These are phyloP conservation scores for Dysdera silvatica DNA, from an alignment of 1,140 invertebrate species.

Conservation along the genomic window DNA sequence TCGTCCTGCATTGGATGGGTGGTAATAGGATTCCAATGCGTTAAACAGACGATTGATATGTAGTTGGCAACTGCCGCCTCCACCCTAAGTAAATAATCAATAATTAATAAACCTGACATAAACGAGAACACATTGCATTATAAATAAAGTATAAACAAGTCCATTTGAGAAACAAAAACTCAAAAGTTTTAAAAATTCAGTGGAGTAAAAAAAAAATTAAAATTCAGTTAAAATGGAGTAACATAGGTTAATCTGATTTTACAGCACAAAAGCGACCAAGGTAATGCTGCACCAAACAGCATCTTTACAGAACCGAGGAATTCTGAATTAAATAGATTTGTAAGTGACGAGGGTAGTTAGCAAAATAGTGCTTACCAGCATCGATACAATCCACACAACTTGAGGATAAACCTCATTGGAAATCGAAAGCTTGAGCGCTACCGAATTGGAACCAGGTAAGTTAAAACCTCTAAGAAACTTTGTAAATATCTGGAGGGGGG, in stretches of 20 bases:
- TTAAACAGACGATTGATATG: slow-evolving; percentile 73
- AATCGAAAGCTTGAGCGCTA: too few species aligned
- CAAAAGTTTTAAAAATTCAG: too few species aligned
- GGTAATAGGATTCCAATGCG: slow-evolving; percentile 75
- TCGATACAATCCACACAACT: slow-evolving; percentile 61
- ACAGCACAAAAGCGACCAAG: slow-evolving; percentile 58
- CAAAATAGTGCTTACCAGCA: slow-evolving; percentile 49
- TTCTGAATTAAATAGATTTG: too few species aligned
- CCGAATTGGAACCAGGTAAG: slow-evolving; percentile 57
- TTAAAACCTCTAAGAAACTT: slow-evolving; percentile 66
- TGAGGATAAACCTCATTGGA: slow-evolving; percentile 54
- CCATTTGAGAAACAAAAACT: too few species aligned
- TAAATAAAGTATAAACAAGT: too few species aligned
- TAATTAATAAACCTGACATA: slow-evolving; percentile 39
- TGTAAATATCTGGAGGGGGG: slow-evolving; percentile 58
- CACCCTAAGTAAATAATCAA: slow-evolving; percentile 45
- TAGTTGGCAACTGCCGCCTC: slow-evolving; percentile 53
- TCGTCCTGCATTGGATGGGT: slow-evolving; percentile 75
- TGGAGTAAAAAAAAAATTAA: slow-evolving; percentile 8
- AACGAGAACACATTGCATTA: slow-evolving; percentile 42
- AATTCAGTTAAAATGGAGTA: slow-evolving; percentile 18
- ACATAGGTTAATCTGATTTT: slow-evolving; percentile 40
- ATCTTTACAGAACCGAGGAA: too few species aligned
- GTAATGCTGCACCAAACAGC: too few species aligned
- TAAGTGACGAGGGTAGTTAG: too few species aligned